phyloP scores from a whole-genome alignment of 2,888 invertebrate species.

The Hipparchia sbordonii region DNA sequence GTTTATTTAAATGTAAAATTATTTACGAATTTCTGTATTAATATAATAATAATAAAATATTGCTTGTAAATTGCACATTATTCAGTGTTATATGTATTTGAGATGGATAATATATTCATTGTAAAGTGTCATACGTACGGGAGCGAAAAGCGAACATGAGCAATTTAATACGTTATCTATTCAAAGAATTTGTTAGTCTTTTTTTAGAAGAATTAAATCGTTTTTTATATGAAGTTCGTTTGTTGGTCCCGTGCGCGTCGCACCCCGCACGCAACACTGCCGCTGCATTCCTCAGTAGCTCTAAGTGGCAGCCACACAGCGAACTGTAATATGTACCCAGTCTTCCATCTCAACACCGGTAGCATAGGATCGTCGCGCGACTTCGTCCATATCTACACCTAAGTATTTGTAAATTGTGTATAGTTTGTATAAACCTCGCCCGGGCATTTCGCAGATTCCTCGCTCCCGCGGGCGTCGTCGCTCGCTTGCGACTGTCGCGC shows the following conservation, averaged over 20 bases:
- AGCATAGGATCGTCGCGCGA: conserved; percentile 53
- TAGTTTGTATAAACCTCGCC: conserved; percentile 42
- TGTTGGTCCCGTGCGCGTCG: too few species aligned
- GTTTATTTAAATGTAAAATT: too few species aligned
- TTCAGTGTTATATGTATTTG: conserved; percentile 23
- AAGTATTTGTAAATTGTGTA: conserved; percentile 66
- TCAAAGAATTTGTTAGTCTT: neutral
- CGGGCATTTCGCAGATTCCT: conserved; percentile 52
- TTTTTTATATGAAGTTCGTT: neutral
- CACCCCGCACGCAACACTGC: conserved; percentile 33
- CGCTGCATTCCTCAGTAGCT: conserved; percentile 51
- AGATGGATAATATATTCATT: conserved; percentile 28
- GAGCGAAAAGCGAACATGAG: neutral
- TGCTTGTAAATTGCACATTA: conserved; percentile 4
- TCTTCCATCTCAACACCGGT: conserved; percentile 62
- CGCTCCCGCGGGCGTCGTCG: conserved; percentile 30
- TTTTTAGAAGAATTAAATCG: neutral
- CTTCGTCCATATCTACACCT: conserved; percentile 67
- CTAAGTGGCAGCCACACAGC: conserved; percentile 52
- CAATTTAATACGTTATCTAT: neutral
- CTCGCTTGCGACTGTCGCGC: conserved; percentile 11
- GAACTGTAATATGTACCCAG: conserved; percentile 53
- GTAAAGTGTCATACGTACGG: conserved; percentile 3
- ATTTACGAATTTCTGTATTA: too few species aligned
- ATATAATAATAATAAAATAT: too few species aligned